Percentiles rank a stretch among this genome's conserved stretches.
Evolutionary conservation across 2,797 vertebrate genomes (phyloP).

Genomic region (Myripristis murdjan): DNA sequence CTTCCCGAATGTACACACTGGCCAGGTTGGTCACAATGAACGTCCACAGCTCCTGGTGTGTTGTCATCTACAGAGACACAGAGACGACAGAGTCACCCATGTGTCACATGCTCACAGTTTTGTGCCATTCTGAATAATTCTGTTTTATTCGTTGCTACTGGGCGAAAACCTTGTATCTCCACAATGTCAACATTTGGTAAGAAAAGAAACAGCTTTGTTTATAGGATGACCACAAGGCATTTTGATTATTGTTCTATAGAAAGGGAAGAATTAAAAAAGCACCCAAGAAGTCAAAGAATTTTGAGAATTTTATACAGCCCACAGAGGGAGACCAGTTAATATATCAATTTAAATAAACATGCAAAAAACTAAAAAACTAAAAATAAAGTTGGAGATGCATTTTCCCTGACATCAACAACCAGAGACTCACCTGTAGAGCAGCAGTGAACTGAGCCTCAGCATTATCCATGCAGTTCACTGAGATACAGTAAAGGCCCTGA

Average conservation of each 20-base stretch:
- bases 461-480: conserved; percentile 94
- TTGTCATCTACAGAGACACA: conserved; percentile 85
- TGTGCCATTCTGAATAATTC: background rate
- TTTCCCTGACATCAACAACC: background rate
- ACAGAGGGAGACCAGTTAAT: too few species aligned
- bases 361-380: too few species aligned
- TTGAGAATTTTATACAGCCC: too few species aligned
- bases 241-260: background rate
- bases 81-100: conserved; percentile 62
- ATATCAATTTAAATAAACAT: too few species aligned
- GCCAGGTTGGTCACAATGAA: conserved; percentile 93
- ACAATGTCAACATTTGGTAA: too few species aligned
- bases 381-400: too few species aligned
- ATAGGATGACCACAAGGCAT: too few species aligned
- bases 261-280: too few species aligned
- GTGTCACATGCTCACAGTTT: background rate
- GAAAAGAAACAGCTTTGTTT: too few species aligned
- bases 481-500: conserved; percentile 92
- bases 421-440: conserved; percentile 88
- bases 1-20: conserved; percentile 93
- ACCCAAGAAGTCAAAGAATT: too few species aligned
- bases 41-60: conserved; percentile 92
- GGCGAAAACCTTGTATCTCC: too few species aligned
- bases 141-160: too few species aligned
- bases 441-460: conserved; percentile 94